Percentiles rank a stretch among this genome's conserved stretches.
These are phyloP conservation scores for Prosopocoilus inquinatus DNA, from an alignment of 2,888 invertebrate genomes.

Conservation along the genomic window DNA sequence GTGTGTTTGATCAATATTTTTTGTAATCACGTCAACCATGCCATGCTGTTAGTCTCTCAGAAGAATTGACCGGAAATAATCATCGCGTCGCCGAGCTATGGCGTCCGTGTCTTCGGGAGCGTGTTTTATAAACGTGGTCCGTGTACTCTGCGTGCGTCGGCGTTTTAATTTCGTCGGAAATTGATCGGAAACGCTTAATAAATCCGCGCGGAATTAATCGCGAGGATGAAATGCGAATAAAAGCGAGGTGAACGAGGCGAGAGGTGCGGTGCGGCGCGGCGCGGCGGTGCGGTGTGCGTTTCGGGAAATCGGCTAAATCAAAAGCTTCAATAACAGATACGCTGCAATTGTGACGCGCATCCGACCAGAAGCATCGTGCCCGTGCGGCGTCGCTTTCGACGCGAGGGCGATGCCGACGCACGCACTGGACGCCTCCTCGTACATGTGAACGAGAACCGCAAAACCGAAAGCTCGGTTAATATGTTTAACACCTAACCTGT, in stretches of 20 bases:
- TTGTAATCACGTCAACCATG: too few species aligned
- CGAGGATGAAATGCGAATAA: not conserved
- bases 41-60: too few species aligned
- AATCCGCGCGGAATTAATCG: not conserved
- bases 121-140: too few species aligned
- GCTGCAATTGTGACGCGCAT: slow-evolving; percentile 37
- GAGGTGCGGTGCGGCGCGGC: too few species aligned
- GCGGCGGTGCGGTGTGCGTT: slow-evolving; percentile 12
- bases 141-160: too few species aligned
- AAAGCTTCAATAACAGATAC: slow-evolving; percentile 47
- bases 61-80: too few species aligned
- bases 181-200: not conserved
- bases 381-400: not conserved
- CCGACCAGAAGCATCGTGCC: slow-evolving; percentile 27
- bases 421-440: slow-evolving; percentile 32
- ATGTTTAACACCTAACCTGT: slow-evolving; percentile 50
- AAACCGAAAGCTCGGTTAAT: slow-evolving; percentile 49
- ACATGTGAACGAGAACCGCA: slow-evolving; percentile 40
- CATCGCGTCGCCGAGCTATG: not conserved
- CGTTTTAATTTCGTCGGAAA: too few species aligned
- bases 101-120: too few species aligned
- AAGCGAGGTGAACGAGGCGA: not conserved
- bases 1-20: too few species aligned
- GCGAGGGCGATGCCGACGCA: slow-evolving; percentile 18
- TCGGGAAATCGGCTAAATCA: slow-evolving; percentile 37